Evolutionary conservation across 2,797 vertebrate genomes (phyloP), one percentile per base, ranked within the genome.

Genomic region (Hafferia zeledoni): DNA sequence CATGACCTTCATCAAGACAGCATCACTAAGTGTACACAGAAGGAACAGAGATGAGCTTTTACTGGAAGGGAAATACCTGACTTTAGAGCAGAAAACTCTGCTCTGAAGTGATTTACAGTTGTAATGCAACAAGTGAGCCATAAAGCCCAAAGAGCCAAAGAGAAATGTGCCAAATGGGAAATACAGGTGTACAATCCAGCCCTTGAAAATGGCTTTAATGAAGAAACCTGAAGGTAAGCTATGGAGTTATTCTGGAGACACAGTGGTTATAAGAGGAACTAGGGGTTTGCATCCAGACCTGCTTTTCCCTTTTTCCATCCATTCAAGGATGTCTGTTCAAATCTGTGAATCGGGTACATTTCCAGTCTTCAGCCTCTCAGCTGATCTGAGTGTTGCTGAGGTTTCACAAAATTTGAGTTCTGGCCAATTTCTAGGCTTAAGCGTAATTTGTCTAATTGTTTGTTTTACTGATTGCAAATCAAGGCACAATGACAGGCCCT

Each of bases 1-100:
- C 75, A 0, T 98, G 98, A 96, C 98, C 97, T 90, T 99, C 98
- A 71, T 99, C 97, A 87, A 99, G 90, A 98, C 97, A 86, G 98
- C 98, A 63, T 98, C 95, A 86, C 98, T 98, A 59, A 98, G 67
- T 90, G 98, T 92, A 76, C 98, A 98, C 98, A 93, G 5, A 72
- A 90, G 49, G 35, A 80, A 80, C 8, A 72, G 56, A 83, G 33
- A 59, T 31, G 35, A 82, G 64, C 13, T 82, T 65, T 80, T 50
- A 75, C 12, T 19, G 39, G 37, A 76, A 89, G 44, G n/a, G n/a
- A 43, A 82, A 47, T 44, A 50, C 2, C 33, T 61, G 39, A 47
- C 13, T 46, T 75, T 1, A 39, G 37, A 67, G 37, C 25, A 72
- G 68, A 83, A 90, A 76, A 52, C 13, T 79, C 56, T 76, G 22